A percentile compares a stretch with the other conserved stretches of the same genome.
Evolutionary conservation across 2,888 invertebrate species (phyloP).

Genomic region (Dichetophora obliterata): DNA sequence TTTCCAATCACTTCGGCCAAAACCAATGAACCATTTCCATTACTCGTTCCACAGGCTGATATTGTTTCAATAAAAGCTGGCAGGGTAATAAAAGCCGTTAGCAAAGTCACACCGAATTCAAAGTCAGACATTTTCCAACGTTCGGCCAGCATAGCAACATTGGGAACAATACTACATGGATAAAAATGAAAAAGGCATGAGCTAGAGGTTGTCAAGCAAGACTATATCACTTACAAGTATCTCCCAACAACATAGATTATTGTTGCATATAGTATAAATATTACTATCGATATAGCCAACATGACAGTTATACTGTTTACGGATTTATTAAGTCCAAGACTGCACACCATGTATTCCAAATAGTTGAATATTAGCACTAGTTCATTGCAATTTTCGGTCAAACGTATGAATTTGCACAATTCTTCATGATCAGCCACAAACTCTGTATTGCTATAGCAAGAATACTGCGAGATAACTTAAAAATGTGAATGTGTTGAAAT

Average conservation of each 20-base stretch:
- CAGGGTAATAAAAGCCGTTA: constrained; percentile 20
- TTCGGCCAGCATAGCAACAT: constrained; percentile 25
- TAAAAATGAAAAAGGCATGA: neutral
- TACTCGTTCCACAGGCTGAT: neutral
- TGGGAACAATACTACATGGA: constrained; percentile 34
- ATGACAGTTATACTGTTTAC: neutral
- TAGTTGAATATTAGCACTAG: constrained; percentile 30
- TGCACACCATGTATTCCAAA: constrained; percentile 32
- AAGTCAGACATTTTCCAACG: neutral
- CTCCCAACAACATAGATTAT: constrained; percentile 12
- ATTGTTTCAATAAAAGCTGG: constrained; percentile 8
- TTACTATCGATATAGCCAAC: neutral
- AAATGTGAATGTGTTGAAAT: neutral
- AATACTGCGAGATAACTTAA: neutral
- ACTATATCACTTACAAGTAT: constrained; percentile 35
- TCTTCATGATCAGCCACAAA: neutral
- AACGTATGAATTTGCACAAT: constrained; percentile 24
- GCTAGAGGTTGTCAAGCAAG: neutral
- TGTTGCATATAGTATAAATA: neutral
- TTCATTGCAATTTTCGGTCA: constrained; percentile 25
- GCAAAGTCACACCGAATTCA: constrained; percentile 24
- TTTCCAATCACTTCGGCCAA: constrained; percentile 15
- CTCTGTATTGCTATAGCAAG: constrained; percentile 7
- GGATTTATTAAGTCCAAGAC: neutral
- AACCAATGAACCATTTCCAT: constrained; percentile 10